These are phyloP conservation scores for Drosophila fulvimacula DNA, from an alignment of 2,888 invertebrate genomes.

Conservation along the genomic window DNA sequence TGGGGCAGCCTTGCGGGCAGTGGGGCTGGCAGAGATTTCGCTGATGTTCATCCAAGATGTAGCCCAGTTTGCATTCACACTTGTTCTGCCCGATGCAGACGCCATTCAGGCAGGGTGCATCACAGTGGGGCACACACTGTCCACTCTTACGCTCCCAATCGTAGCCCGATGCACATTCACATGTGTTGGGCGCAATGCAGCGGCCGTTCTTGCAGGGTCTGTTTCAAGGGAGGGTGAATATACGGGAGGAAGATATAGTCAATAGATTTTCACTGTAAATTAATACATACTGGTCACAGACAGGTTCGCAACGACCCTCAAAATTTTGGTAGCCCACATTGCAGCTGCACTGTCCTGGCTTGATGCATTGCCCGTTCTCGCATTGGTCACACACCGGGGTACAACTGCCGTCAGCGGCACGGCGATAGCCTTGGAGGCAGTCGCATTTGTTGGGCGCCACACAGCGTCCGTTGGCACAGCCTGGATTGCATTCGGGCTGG, in stretches of 20 bases:
- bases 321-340: conserved; percentile 86
- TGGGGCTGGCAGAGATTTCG: conserved; percentile 86
- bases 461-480: conserved; percentile 77
- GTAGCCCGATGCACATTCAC: conserved; percentile 80
- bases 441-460: conserved; percentile 81
- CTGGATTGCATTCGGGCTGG: conserved; percentile 79
- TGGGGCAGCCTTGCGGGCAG: conserved; percentile 90
- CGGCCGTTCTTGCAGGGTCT: conserved; percentile 83
- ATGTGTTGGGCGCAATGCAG: conserved; percentile 84
- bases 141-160: conserved; percentile 79
- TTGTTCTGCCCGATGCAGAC: conserved; percentile 88
- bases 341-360: conserved; percentile 87
- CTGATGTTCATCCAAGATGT: conserved; percentile 83
- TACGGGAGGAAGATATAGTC: neutral
- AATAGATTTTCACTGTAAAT: neutral
- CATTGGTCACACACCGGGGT: conserved; percentile 84
- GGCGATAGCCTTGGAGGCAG: conserved; percentile 74
- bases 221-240: neutral
- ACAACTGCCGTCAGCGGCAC: conserved; percentile 76
- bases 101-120: conserved; percentile 89
- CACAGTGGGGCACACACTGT: conserved; percentile 87
- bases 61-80: conserved; percentile 87
- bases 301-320: conserved; percentile 82
- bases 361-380: conserved; percentile 87
- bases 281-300: conserved; percentile 78